These are phyloP conservation scores for Aptenodytes forsteri DNA, from an alignment of 2,113 vertebrate species.

Conservation along the genomic window DNA sequence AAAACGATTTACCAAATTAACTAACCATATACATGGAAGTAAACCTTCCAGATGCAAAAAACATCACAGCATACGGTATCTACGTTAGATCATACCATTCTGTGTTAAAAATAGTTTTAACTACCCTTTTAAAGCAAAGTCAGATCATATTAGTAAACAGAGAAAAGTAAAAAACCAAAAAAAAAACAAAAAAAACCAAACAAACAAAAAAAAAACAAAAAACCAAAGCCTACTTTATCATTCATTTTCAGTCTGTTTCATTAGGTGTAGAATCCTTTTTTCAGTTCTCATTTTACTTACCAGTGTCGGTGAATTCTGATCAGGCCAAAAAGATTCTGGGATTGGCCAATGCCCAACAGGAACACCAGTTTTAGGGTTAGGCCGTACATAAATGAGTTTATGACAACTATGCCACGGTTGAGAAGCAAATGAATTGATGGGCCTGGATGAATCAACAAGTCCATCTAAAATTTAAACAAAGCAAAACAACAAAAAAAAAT, in stretches of 20 bases:
- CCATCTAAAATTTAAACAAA: constrained; percentile 78
- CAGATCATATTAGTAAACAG: background rate
- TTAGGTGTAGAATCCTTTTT: background rate
- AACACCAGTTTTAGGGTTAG: constrained; percentile 85
- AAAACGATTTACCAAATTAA: background rate
- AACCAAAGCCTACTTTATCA: background rate
- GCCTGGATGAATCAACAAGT: constrained; percentile 73
- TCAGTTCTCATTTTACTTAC: constrained; percentile 71
- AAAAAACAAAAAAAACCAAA: too few relatives aligned
- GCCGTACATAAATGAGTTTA: constrained; percentile 84
- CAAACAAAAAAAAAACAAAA: too few relatives aligned
- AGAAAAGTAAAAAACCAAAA: background rate
- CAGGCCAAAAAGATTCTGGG: constrained; percentile 86
- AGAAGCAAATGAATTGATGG: constrained; percentile 74
- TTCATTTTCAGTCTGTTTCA: background rate
- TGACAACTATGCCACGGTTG: constrained; percentile 85
- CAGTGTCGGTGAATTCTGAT: constrained; percentile 84
- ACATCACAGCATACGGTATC: background rate
- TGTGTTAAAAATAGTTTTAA: background rate
- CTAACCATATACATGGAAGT: background rate
- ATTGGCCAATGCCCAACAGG: constrained; percentile 87
- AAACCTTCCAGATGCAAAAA: background rate
- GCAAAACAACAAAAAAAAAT: constrained; percentile 27
- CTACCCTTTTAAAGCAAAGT: background rate
- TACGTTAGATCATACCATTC: background rate